A percentile compares a stretch with the other conserved stretches of the same genome.
phyloP scores from a whole-genome alignment of 2,888 invertebrate species.

The Phaedon cochleariae region DNA sequence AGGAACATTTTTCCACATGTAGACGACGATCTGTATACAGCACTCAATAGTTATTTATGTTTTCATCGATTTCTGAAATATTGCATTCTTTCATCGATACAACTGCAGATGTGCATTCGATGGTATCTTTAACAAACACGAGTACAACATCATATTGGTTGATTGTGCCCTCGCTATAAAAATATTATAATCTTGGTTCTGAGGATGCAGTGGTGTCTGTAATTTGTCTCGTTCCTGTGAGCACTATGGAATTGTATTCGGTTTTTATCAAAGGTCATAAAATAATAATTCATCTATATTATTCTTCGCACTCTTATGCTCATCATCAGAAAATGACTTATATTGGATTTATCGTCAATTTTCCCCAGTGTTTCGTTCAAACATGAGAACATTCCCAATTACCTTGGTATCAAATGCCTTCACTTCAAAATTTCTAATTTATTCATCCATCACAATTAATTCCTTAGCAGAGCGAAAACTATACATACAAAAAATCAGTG shows the following conservation, averaged over 20 bases:
- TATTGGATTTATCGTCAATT: background rate
- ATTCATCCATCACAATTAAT: background rate
- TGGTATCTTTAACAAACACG: constrained; percentile 1
- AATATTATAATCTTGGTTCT: background rate
- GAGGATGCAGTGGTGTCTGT: background rate
- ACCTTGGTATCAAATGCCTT: background rate
- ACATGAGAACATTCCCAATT: background rate
- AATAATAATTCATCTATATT: background rate
- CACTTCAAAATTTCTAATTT: background rate
- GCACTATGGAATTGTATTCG: constrained; percentile 2
- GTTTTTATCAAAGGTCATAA: background rate
- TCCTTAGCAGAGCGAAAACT: too few relatives aligned
- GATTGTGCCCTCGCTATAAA: constrained; percentile 1
- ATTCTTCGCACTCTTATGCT: background rate
- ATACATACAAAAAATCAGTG: too few relatives aligned
- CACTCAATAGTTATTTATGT: background rate
- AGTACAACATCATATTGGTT: background rate
- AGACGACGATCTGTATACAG: background rate
- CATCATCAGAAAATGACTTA: background rate
- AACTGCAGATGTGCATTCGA: constrained; percentile 1
- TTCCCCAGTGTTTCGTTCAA: background rate
- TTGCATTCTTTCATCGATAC: background rate
- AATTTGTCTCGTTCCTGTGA: constrained; percentile 5
- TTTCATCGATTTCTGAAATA: constrained; percentile 4
- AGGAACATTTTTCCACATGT: background rate